These are phyloP conservation scores for Drosophila subobscura DNA, from an alignment of 1,140 invertebrate genomes.

Conservation along the genomic window DNA sequence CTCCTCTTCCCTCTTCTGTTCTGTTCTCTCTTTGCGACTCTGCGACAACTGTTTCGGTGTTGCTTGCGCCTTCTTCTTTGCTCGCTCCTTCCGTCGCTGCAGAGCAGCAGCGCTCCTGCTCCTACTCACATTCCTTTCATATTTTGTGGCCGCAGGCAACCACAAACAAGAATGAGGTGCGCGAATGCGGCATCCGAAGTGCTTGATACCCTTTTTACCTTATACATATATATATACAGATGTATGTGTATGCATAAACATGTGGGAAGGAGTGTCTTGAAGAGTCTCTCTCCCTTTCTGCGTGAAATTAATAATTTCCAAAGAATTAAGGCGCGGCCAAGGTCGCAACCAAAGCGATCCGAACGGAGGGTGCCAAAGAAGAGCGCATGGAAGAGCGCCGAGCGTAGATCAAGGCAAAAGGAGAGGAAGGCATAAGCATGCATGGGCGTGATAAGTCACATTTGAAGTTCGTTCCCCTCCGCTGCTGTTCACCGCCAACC, in stretches of 20 bases:
- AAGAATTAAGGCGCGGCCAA: constrained; percentile 35
- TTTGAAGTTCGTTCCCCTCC: constrained; percentile 10
- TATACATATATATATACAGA: no score
- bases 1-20: constrained; percentile 11
- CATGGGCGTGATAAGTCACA: constrained; percentile 29
- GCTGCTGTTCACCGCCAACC: constrained; percentile 10
- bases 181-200: no score
- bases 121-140: constrained; percentile 41
- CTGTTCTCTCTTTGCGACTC: background rate
- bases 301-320: background rate
- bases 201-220: background rate
- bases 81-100: background rate
- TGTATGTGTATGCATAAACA: background rate
- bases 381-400: no score
- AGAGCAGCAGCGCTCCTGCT: background rate
- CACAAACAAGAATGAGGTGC: no score
- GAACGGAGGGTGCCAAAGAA: no score
- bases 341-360: constrained; percentile 17
- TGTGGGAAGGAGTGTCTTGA: no score
- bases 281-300: no score
- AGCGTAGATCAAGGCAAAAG: background rate
- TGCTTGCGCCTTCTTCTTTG: constrained; percentile 2
- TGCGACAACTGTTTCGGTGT: background rate
- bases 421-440: no score
- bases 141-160: constrained; percentile 24